Percentiles rank a stretch among this genome's conserved stretches.
These are phyloP conservation scores for Erebia epiphron DNA, from an alignment of 2,888 invertebrate species.

Conservation along the genomic window DNA sequence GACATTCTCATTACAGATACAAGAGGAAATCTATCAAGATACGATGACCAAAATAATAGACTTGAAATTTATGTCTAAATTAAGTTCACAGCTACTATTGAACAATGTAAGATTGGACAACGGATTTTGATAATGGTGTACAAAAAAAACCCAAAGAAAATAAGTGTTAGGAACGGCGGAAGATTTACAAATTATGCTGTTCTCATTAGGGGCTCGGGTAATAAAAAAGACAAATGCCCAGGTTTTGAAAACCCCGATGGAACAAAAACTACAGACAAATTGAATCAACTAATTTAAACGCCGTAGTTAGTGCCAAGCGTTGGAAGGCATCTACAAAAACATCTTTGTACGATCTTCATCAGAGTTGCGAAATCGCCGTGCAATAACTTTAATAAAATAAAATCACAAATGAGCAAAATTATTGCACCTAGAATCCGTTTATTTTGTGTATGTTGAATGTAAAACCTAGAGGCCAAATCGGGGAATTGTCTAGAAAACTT, in stretches of 20 bases:
- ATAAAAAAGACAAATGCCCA: slow-evolving; percentile 59
- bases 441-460: slow-evolving; percentile 39
- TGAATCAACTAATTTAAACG: slow-evolving; percentile 63
- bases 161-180: slow-evolving; percentile 48
- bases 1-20: slow-evolving; percentile 57
- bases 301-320: slow-evolving; percentile 48
- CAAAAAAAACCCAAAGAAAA: slow-evolving; percentile 28
- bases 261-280: slow-evolving; percentile 73
- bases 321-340: slow-evolving; percentile 27
- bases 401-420: background rate
- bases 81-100: slow-evolving; percentile 30
- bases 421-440: slow-evolving; percentile 2
- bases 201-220: slow-evolving; percentile 59
- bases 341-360: slow-evolving; percentile 24
- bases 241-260: slow-evolving; percentile 52
- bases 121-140: slow-evolving; percentile 20
- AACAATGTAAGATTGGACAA: slow-evolving; percentile 25
- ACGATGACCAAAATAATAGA: slow-evolving; percentile 42
- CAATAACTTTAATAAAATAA: background rate
- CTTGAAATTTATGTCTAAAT: slow-evolving; percentile 37
- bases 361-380: slow-evolving; percentile 17
- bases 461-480: slow-evolving; percentile 38
- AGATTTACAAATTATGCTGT: slow-evolving; percentile 63
- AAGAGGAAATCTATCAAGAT: slow-evolving; percentile 54
- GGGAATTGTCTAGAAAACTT: slow-evolving; percentile 47